Percentiles rank a stretch among this genome's conserved stretches.
These are phyloP conservation scores for Drosophila kohkoa DNA, from an alignment of 1,140 invertebrate species.

Conservation along the genomic window DNA sequence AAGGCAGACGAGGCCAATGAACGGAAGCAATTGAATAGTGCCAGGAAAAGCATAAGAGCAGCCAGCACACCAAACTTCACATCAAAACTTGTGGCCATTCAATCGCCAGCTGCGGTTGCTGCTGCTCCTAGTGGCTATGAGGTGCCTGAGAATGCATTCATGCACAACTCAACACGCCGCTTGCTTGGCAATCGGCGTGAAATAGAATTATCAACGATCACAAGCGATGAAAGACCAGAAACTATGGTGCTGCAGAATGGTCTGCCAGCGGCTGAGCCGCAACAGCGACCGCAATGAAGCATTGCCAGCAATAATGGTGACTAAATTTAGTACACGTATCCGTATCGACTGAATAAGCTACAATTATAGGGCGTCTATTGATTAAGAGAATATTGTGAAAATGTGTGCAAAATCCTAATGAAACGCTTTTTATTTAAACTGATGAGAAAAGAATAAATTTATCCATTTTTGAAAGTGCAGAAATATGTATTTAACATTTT, in stretches of 20 bases:
- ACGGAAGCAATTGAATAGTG: slow-evolving; percentile 53
- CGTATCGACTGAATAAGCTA: slow-evolving; percentile 62
- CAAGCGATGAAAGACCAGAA: slow-evolving; percentile 68
- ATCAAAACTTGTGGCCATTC: background rate
- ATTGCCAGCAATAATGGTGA: slow-evolving; percentile 21
- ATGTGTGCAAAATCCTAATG: slow-evolving; percentile 1
- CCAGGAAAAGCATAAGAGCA: background rate
- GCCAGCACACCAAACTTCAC: background rate
- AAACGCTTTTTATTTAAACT: slow-evolving; percentile 20
- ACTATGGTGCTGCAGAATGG: slow-evolving; percentile 56
- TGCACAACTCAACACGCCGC: slow-evolving; percentile 65
- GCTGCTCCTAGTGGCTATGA: slow-evolving; percentile 48
- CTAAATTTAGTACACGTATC: slow-evolving; percentile 9
- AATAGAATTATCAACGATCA: slow-evolving; percentile 75
- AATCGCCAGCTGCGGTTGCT: background rate
- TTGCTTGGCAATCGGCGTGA: slow-evolving; percentile 69
- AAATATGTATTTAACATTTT: slow-evolving; percentile 14
- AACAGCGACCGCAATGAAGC: slow-evolving; percentile 54
- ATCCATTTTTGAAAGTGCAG: slow-evolving; percentile 34
- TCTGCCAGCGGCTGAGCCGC: slow-evolving; percentile 68
- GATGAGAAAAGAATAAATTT: slow-evolving; percentile 28
- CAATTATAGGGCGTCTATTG: slow-evolving; percentile 23
- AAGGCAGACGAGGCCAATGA: slow-evolving; percentile 83
- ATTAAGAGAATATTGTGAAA: slow-evolving; percentile 19
- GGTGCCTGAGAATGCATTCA: slow-evolving; percentile 75